A percentile compares a stretch with the other conserved stretches of the same genome.
These are phyloP conservation scores for Epinephelus coioides DNA, from an alignment of 2,797 vertebrate species.

Conservation along the genomic window DNA sequence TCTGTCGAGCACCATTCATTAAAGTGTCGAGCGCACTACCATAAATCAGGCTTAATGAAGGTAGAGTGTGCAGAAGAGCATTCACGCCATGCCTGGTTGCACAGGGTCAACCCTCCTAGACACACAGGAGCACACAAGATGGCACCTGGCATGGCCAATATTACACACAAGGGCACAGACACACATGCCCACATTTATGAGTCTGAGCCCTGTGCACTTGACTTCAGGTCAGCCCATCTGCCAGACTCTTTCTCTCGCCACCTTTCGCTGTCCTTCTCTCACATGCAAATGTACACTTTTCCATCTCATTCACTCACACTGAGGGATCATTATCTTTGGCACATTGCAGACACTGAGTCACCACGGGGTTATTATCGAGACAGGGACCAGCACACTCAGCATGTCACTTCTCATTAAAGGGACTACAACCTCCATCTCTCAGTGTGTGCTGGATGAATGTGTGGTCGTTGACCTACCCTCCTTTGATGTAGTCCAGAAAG, in stretches of 20 bases:
- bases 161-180: constrained; percentile 21
- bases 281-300: constrained; percentile 56
- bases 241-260: constrained; percentile 35
- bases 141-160: not conserved
- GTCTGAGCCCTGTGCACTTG: constrained; percentile 18
- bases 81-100: constrained; percentile 66
- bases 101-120: constrained; percentile 54
- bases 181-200: constrained; percentile 1
- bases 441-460: constrained; percentile 1
- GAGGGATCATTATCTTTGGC: constrained; percentile 67
- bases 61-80: constrained; percentile 67
- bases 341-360: constrained; percentile 49
- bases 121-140: not conserved
- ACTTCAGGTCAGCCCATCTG: constrained; percentile 56
- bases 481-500: constrained; percentile 99
- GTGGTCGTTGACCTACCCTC: constrained; percentile 90
- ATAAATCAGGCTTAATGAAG: constrained; percentile 66
- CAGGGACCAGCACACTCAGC: constrained; percentile 38
- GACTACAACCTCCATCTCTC: constrained; percentile 30
- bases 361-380: constrained; percentile 47
- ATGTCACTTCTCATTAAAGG: constrained; percentile 52
- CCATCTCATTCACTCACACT: constrained; percentile 34
- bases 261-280: constrained; percentile 34
- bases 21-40: no score
- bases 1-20: no score